Percentiles rank a stretch among this genome's conserved stretches.
Evolutionary conservation across 2,888 invertebrate genomes (phyloP).

Genomic region (Mellilla xanthometata): DNA sequence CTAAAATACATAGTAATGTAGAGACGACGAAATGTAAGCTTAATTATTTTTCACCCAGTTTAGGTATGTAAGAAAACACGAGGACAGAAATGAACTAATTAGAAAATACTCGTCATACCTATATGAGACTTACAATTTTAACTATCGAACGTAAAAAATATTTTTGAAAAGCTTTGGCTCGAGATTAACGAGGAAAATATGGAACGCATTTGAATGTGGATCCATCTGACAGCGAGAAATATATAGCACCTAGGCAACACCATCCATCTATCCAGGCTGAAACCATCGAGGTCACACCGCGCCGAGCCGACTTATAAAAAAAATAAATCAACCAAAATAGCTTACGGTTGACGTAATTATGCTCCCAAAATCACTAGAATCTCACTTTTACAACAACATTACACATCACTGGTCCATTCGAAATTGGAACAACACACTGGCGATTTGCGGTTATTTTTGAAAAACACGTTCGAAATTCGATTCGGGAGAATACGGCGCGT

Average conservation of each 20-base stretch:
- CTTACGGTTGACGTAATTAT: slow-evolving; percentile 31
- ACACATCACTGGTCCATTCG: slow-evolving; percentile 17
- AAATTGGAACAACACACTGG: not conserved
- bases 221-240: slow-evolving; percentile 11
- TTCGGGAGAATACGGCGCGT: slow-evolving; percentile 25
- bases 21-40: too few relatives aligned
- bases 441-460: not conserved
- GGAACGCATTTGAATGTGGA: slow-evolving; percentile 5
- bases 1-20: too few relatives aligned
- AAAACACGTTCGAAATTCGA: slow-evolving; percentile 6
- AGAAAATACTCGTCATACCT: not conserved
- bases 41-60: too few relatives aligned
- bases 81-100: not conserved
- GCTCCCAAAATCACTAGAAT: slow-evolving; percentile 26
- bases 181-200: not conserved
- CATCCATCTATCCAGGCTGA: slow-evolving; percentile 22
- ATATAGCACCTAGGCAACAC: slow-evolving; percentile 18
- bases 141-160: not conserved
- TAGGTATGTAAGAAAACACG: too few relatives aligned
- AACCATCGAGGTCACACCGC: slow-evolving; percentile 25
- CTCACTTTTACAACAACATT: slow-evolving; percentile 24
- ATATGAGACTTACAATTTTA: not conserved
- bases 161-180: not conserved
- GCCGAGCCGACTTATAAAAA: slow-evolving; percentile 15
- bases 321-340: slow-evolving; percentile 26